Evolutionary conservation across 2,888 invertebrate genomes (phyloP), one percentile per base, ranked within the genome.

Genomic region (Agonopterix arenella): DNA sequence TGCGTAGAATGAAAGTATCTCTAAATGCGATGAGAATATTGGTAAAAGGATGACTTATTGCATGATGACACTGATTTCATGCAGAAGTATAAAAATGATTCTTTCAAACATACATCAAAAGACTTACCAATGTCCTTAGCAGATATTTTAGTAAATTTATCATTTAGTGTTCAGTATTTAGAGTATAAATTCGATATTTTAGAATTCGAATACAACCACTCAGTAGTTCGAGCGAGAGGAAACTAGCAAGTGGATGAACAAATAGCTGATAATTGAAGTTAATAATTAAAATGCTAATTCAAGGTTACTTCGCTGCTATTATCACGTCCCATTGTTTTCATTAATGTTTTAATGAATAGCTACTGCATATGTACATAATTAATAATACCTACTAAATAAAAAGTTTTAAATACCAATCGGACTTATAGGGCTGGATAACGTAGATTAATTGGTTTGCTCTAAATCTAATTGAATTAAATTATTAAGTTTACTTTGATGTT

Each of bases 201-300:
- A 41, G 13, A 47, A 46, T 13, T 13, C 13, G 13, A 13, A 13
- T n/a, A 46, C 13, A 51, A 58, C 61, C 57, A 62, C 54, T 60
- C 58, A 45, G 55, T 48, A 48, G 53, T 52, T 51, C 51, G 62
- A 51, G 52, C 56, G 51, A 49, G 57, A 68, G 69, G 66, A 67
- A 68, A 79, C 74, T 75, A 64, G 60, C 64, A 65, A 60, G 63
- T 57, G 62, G 58, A 61, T 64, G 56, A 56, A 60, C 47, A 60
- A 54, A 53, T 50, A 51, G 44, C 56, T 58, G 50, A 62, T 61
- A 65, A 62, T 66, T 70, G 49, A 45, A 49, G 59, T 60, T 68
- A 70, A 66, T 71, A 67, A 66, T 68, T 65, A 70, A 67, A 66
- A 67, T 70, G 64, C 69, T 72, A 75, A 78, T 71, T 70, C 67